Percentiles rank a stretch among this genome's conserved stretches.
Evolutionary conservation across 2,888 invertebrate species (phyloP).

Genomic region (Augiades crinisus): DNA sequence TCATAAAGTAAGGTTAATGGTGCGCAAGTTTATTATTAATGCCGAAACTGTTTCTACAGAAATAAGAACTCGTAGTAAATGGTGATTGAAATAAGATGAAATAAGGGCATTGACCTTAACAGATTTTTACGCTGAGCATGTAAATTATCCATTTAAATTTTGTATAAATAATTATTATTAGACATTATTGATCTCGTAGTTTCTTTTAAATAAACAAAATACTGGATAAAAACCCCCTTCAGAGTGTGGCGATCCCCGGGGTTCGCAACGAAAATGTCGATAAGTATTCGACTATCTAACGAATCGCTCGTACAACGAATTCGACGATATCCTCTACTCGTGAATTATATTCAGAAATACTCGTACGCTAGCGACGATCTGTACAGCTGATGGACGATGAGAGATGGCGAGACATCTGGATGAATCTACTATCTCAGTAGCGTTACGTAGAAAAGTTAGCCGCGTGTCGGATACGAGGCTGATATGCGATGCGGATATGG

Average conservation of each 20-base stretch:
- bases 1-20: too few species aligned
- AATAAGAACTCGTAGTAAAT: too few species aligned
- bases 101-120: too few species aligned
- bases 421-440: slow-evolving; percentile 44
- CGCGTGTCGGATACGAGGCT: slow-evolving; percentile 28
- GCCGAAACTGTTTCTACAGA: too few species aligned
- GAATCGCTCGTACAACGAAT: slow-evolving; percentile 26
- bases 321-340: slow-evolving; percentile 30
- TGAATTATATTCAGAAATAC: slow-evolving; percentile 20
- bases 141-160: too few species aligned
- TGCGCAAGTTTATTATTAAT: too few species aligned
- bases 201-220: too few species aligned
- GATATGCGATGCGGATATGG: slow-evolving; percentile 53
- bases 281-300: slow-evolving; percentile 1
- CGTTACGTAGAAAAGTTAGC: slow-evolving; percentile 44
- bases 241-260: slow-evolving; percentile 5
- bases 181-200: too few species aligned
- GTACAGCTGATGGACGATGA: slow-evolving; percentile 26
- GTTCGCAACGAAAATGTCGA: slow-evolving; percentile 13
- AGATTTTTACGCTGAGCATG: too few species aligned
- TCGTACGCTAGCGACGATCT: slow-evolving; percentile 27
- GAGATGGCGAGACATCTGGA: slow-evolving; percentile 23
- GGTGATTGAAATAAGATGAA: too few species aligned
- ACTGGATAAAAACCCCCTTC: too few species aligned
- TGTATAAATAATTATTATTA: too few species aligned